Evolutionary conservation across 2,797 vertebrate genomes (phyloP).

Genomic region (Potorous gilbertii): DNA sequence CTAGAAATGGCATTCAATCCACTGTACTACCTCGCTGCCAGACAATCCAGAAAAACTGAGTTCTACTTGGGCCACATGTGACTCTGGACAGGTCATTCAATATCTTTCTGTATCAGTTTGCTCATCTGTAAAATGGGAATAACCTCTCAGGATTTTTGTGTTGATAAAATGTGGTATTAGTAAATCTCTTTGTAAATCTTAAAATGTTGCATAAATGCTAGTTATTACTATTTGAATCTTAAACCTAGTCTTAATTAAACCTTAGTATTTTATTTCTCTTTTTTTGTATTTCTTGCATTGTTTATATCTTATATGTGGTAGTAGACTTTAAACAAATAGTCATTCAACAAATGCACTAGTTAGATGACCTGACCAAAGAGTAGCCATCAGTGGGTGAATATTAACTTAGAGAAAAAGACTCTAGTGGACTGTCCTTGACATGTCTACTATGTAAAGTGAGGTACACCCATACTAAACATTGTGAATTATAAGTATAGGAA

Average conservation of each 20-base stretch:
- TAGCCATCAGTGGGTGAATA: not conserved
- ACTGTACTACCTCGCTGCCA: not conserved
- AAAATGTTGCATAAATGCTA: not conserved
- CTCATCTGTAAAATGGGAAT: not conserved
- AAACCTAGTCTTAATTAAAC: not conserved
- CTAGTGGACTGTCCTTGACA: not conserved
- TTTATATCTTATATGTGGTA: not conserved
- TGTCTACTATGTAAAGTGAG: constrained; percentile 69
- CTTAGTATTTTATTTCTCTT: not conserved
- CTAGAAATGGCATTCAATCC: not conserved
- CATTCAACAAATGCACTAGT: not conserved
- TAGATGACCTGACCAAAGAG: not conserved
- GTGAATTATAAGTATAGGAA: constrained; percentile 74
- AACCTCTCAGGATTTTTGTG: not conserved
- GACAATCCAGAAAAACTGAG: not conserved
- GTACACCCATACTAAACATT: constrained; percentile 78
- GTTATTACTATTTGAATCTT: not conserved
- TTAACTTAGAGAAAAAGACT: not conserved
- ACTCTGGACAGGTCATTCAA: not conserved
- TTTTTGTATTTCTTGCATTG: not conserved
- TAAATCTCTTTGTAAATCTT: not conserved
- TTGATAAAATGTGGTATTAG: not conserved
- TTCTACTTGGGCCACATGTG: not conserved
- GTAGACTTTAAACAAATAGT: not conserved
- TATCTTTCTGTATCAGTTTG: not conserved